These are phyloP conservation scores for Lagodon rhomboides DNA, from an alignment of 2,797 vertebrate genomes.

Conservation along the genomic window DNA sequence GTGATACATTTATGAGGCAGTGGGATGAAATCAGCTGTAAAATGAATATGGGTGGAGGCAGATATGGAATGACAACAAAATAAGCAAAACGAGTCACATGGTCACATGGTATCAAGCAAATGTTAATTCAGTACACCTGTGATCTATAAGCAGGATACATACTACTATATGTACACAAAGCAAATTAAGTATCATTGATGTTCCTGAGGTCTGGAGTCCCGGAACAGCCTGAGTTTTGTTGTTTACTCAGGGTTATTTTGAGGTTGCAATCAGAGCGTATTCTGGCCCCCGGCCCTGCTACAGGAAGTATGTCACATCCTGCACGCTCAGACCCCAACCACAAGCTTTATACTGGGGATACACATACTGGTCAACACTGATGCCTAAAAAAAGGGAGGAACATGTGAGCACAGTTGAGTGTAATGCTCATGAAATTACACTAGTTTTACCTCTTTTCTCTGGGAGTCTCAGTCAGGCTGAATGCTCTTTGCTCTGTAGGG, in stretches of 20 bases:
- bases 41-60: constrained; percentile 46
- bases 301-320: constrained; percentile 81
- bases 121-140: constrained; percentile 39
- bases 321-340: constrained; percentile 70
- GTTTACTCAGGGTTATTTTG: constrained; percentile 76
- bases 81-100: constrained; percentile 26
- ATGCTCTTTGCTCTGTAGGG: constrained; percentile 90
- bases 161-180: constrained; percentile 16
- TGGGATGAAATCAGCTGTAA: constrained; percentile 45
- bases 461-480: constrained; percentile 86
- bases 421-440: constrained; percentile 40
- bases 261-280: constrained; percentile 74
- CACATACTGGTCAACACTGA: constrained; percentile 41
- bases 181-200: constrained; percentile 24
- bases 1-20: constrained; percentile 54
- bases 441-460: constrained; percentile 92
- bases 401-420: constrained; percentile 36
- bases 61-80: constrained; percentile 29
- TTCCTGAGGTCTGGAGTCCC: constrained; percentile 53
- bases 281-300: constrained; percentile 56
- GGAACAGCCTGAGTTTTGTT: constrained; percentile 54
- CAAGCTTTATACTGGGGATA: constrained; percentile 66
- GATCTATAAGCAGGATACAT: constrained; percentile 10
- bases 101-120: constrained; percentile 34
- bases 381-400: constrained; percentile 52